phyloP scores from a whole-genome alignment of 2,797 vertebrate species.

The Acanthopagrus latus region DNA sequence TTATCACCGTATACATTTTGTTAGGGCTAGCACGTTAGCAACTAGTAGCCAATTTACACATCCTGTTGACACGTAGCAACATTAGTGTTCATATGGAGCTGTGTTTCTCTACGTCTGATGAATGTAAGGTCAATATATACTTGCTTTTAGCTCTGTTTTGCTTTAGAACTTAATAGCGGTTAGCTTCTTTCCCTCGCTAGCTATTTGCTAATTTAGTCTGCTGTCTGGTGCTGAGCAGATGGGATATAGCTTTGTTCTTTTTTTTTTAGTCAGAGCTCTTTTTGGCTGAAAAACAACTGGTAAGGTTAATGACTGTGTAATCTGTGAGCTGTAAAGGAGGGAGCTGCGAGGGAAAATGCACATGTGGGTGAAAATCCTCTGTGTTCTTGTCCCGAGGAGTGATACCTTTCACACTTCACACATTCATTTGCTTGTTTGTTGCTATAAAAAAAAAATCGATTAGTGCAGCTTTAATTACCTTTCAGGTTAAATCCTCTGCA shows the following conservation, averaged over 20 bases:
- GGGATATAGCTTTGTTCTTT: not conserved
- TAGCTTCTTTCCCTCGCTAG: not conserved
- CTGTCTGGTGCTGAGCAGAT: not conserved
- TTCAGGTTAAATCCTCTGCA: conserved; percentile 98
- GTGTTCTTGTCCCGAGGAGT: not conserved
- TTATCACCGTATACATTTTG: too few species aligned
- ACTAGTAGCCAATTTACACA: too few species aligned
- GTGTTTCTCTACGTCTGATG: not conserved
- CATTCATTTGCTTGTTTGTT: not conserved
- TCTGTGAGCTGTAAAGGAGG: not conserved
- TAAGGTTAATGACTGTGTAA: not conserved
- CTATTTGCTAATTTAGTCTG: not conserved
- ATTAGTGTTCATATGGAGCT: not conserved
- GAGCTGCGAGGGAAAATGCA: not conserved
- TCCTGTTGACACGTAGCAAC: too few species aligned
- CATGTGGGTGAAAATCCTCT: not conserved
- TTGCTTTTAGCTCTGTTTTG: not conserved
- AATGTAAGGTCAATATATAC: too few species aligned
- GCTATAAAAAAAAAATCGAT: not conserved
- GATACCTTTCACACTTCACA: not conserved
- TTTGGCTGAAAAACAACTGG: not conserved
- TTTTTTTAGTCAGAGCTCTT: too few species aligned
- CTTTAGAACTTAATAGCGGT: not conserved
- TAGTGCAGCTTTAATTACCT: conserved; percentile 84
- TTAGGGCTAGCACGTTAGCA: too few species aligned